Percentiles rank a stretch among this genome's conserved stretches.
These are phyloP conservation scores for Amphibalanus amphitrite DNA, from an alignment of 1,140 invertebrate species.

Conservation along the genomic window DNA sequence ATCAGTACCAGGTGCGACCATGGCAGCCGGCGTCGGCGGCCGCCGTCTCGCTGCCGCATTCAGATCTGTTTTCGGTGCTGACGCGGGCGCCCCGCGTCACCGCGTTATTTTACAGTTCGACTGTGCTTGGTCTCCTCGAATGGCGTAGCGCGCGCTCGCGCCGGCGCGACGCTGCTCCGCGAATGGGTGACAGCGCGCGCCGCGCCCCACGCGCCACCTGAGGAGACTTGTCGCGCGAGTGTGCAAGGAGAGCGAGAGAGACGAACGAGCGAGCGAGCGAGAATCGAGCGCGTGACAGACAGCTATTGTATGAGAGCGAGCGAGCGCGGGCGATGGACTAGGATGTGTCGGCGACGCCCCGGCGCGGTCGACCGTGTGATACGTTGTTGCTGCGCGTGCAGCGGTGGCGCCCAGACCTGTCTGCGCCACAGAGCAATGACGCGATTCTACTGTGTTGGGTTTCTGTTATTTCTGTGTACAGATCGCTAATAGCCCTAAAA, in stretches of 20 bases:
- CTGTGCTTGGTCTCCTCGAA: background rate
- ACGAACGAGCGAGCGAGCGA: too few species aligned
- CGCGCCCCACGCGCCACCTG: background rate
- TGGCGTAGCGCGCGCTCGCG: too few species aligned
- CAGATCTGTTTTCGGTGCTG: background rate
- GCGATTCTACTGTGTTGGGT: conserved; percentile 1
- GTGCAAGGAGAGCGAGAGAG: background rate
- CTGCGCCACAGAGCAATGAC: background rate
- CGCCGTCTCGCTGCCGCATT: background rate
- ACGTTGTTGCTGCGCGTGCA: background rate
- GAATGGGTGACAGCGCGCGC: background rate
- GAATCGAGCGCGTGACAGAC: background rate
- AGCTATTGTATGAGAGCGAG: background rate
- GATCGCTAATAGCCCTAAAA: background rate
- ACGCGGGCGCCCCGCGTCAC: too few species aligned
- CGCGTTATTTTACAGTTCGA: background rate
- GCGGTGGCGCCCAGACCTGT: too few species aligned
- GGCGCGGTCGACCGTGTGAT: background rate
- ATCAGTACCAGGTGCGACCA: background rate
- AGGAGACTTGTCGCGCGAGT: background rate
- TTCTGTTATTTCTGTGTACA: conserved; percentile 1
- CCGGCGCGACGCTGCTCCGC: background rate
- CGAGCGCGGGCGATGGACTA: background rate
- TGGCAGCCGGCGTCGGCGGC: background rate
- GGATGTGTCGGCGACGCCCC: background rate